Evolutionary conservation across 2,113 vertebrate genomes (phyloP).

Genomic region (Psettodes erumei): DNA sequence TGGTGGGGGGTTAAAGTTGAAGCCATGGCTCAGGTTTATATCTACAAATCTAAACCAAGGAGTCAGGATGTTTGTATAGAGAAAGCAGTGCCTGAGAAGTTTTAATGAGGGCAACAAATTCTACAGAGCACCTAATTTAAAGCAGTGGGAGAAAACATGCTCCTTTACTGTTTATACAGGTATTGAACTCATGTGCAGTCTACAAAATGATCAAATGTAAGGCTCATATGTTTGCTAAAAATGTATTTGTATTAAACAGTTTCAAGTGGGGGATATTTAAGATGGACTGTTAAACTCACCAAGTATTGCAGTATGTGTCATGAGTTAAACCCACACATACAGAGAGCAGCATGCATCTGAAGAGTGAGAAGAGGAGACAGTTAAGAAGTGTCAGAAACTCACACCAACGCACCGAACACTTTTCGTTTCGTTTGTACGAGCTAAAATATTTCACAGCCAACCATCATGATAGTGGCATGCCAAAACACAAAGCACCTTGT

Average conservation of each 20-base stretch:
- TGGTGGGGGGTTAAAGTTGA: background rate
- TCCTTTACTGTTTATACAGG: background rate
- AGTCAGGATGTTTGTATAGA: background rate
- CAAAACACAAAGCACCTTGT: conserved; percentile 45
- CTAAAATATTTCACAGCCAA: conserved; percentile 32
- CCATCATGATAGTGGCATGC: conserved; percentile 9
- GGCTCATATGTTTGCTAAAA: background rate
- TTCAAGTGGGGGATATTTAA: background rate
- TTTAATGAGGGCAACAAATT: background rate
- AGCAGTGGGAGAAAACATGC: background rate
- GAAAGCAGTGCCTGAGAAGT: background rate
- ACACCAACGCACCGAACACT: conserved; percentile 52
- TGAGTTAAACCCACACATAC: conserved; percentile 35
- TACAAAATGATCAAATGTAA: background rate
- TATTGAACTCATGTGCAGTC: background rate
- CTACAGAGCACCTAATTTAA: background rate
- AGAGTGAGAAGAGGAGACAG: conserved; percentile 33
- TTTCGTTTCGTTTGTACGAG: no score
- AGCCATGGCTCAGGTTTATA: background rate
- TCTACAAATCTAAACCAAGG: background rate
- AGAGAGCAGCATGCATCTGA: conserved; percentile 21
- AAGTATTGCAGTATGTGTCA: background rate
- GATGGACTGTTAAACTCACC: background rate
- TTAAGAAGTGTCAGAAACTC: conserved; percentile 49
- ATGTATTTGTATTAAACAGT: background rate